Conservation (phyloP, 2,888 invertebrate species). For the Petrophora chlorosata region DNA sequence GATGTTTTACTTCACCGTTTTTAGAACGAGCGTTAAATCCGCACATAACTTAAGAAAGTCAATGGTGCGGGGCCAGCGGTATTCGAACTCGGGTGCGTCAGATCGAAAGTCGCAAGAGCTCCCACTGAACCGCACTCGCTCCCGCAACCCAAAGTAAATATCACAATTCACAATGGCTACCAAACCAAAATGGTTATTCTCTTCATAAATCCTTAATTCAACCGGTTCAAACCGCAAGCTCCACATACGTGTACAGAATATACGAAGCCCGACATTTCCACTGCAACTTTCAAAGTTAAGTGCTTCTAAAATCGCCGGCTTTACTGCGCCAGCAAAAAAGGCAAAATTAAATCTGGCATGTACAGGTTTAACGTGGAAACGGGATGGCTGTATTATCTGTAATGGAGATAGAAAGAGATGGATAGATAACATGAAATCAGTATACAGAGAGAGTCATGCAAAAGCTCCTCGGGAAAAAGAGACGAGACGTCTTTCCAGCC, state of each 20-base stretch:
- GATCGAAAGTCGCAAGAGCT: too few species aligned
- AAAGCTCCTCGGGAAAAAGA: conserved; percentile 47
- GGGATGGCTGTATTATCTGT: conserved; percentile 52
- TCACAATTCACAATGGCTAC: background rate
- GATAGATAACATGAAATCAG: conserved; percentile 69
- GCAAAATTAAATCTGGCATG: conserved; percentile 63
- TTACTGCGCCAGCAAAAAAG: conserved; percentile 59
- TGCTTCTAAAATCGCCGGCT: conserved; percentile 43
- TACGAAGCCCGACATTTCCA: conserved; percentile 13
- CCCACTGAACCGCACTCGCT: too few species aligned
- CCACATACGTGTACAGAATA: conserved; percentile 15
- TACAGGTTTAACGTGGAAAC: conserved; percentile 61
- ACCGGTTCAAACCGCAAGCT: conserved; percentile 21
- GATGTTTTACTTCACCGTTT: too few species aligned
- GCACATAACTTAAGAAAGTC: too few species aligned
- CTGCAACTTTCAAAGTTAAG: conserved; percentile 38
- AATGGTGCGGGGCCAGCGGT: too few species aligned
- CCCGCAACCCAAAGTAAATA: too few species aligned
- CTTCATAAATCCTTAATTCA: conserved; percentile 7
- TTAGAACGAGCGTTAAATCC: too few species aligned
- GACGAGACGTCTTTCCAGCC: conserved; percentile 24
- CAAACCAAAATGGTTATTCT: conserved; percentile 8
- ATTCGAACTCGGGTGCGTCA: too few species aligned
- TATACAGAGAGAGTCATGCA: conserved; percentile 58
- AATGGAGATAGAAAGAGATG: conserved; percentile 68